Evolutionary conservation across 1,140 invertebrate species (phyloP).

Genomic region (Drosophila miranda): DNA sequence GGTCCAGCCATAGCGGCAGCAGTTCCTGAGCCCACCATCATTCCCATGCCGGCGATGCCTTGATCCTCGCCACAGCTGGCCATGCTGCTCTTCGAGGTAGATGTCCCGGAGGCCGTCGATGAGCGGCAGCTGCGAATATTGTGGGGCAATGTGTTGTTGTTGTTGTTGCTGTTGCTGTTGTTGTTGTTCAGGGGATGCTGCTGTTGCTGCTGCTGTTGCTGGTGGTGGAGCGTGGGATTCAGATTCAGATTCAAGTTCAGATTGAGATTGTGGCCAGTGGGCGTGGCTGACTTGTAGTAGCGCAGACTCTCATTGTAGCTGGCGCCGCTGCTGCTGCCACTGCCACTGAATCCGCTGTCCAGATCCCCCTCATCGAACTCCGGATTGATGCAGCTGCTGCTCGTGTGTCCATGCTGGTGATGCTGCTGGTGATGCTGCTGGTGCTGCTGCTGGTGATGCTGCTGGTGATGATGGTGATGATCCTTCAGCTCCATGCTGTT

Average conservation of each 20-base stretch:
- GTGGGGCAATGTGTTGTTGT: conserved; percentile 67
- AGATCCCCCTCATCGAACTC: conserved; percentile 87
- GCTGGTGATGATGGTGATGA: conserved; percentile 74
- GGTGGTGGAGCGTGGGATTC: conserved; percentile 12
- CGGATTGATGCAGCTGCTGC: conserved; percentile 85
- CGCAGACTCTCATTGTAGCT: conserved; percentile 88
- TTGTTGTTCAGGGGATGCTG: conserved; percentile 24
- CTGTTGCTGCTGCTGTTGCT: conserved; percentile 9
- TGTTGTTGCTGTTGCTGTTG: conserved; percentile 31
- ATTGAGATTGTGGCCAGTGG: conserved; percentile 50
- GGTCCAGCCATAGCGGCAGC: too few relatives aligned
- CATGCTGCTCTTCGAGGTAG: conserved; percentile 80
- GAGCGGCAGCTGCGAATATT: conserved; percentile 74
- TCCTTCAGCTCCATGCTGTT: conserved; percentile 87
- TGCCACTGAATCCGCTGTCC: conserved; percentile 91
- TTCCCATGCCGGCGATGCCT: conserved; percentile 54
- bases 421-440: too few relatives aligned
- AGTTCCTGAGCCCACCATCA: conserved; percentile 20
- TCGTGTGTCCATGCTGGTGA: conserved; percentile 43
- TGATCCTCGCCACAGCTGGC: conserved; percentile 76
- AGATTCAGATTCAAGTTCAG: neutral
- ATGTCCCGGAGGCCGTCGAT: conserved; percentile 73
- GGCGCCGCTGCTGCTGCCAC: conserved; percentile 87
- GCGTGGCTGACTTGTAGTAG: conserved; percentile 80
- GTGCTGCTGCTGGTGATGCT: too few relatives aligned